Percentiles rank a stretch among this genome's conserved stretches.
Evolutionary conservation across 2,797 vertebrate species (phyloP).

Genomic region (Danio jaintianensis): DNA sequence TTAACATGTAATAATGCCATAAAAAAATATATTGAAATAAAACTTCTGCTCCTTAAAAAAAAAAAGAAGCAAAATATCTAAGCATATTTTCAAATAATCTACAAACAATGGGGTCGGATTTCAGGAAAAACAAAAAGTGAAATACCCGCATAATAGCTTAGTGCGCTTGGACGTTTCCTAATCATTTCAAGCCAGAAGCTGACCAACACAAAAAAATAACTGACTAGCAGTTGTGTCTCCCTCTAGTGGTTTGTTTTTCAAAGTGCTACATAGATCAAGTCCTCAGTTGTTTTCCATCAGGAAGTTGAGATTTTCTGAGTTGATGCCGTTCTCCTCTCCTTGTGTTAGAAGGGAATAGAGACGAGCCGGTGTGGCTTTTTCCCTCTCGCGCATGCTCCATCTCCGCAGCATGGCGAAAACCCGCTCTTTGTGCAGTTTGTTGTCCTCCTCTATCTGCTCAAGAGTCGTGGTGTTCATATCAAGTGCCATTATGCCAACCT

Average conservation of each 20-base stretch:
- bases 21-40: not conserved
- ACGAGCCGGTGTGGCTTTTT: conserved; percentile 67
- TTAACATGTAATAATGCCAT: conserved; percentile 4
- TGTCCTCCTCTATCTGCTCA: conserved; percentile 77
- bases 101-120: not conserved
- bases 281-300: conserved; percentile 64
- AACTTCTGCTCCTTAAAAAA: not conserved
- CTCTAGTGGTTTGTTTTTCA: conserved; percentile 15
- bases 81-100: not conserved
- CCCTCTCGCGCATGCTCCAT: conserved; percentile 68
- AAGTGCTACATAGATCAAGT: conserved; percentile 4
- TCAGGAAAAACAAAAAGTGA: not conserved
- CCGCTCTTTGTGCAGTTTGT: conserved; percentile 64
- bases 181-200: not conserved
- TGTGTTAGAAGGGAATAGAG: conserved; percentile 75
- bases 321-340: conserved; percentile 56
- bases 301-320: conserved; percentile 67
- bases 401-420: conserved; percentile 75
- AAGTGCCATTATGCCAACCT: conserved; percentile 73
- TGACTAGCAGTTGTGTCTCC: conserved; percentile 1
- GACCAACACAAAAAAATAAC: not conserved
- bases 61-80: not conserved
- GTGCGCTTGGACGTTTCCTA: not conserved
- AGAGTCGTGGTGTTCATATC: conserved; percentile 67
- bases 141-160: conserved; percentile 2